These are phyloP conservation scores for Lordiphosa mommai DNA, from an alignment of 1,140 invertebrate genomes.

Conservation along the genomic window DNA sequence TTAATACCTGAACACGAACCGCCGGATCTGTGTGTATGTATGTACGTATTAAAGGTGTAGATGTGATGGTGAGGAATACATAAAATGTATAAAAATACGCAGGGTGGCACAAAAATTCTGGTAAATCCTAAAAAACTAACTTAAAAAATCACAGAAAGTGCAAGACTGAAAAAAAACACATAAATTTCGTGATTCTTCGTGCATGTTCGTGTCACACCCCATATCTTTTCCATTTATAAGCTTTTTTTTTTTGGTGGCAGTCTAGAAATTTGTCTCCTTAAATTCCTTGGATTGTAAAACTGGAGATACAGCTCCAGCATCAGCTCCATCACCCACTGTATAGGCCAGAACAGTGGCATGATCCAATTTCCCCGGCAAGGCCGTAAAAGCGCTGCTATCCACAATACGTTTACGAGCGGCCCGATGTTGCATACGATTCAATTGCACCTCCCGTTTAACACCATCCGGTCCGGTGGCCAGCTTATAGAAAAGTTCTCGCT, in stretches of 20 bases:
- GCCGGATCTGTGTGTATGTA: too few species aligned
- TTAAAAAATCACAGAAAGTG: too few species aligned
- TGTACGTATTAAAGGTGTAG: too few species aligned
- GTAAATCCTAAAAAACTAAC: too few species aligned
- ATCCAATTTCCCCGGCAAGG: conserved; percentile 93
- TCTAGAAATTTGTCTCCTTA: conserved; percentile 75
- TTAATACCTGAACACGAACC: too few species aligned
- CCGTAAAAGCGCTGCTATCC: conserved; percentile 81
- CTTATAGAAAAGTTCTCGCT: conserved; percentile 88
- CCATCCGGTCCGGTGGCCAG: conserved; percentile 84
- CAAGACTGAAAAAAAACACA: too few species aligned
- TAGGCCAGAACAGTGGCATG: conserved; percentile 94
- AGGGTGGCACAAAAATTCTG: too few species aligned
- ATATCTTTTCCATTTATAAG: conserved; percentile 5
- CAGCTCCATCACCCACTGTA: conserved; percentile 82
- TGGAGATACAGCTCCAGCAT: conserved; percentile 38
- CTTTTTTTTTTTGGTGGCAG: conserved; percentile 19
- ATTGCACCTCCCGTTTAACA: conserved; percentile 84
- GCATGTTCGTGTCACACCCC: background rate
- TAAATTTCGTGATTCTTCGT: background rate
- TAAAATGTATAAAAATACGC: too few species aligned
- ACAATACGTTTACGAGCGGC: conserved; percentile 70
- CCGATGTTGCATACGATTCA: conserved; percentile 84
- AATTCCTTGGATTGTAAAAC: conserved; percentile 73
- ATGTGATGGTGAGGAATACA: too few species aligned